Percentiles rank a stretch among this genome's conserved stretches.
Conservation (phyloP, 2,888 invertebrate species). For the Conus canariensis region DNA sequence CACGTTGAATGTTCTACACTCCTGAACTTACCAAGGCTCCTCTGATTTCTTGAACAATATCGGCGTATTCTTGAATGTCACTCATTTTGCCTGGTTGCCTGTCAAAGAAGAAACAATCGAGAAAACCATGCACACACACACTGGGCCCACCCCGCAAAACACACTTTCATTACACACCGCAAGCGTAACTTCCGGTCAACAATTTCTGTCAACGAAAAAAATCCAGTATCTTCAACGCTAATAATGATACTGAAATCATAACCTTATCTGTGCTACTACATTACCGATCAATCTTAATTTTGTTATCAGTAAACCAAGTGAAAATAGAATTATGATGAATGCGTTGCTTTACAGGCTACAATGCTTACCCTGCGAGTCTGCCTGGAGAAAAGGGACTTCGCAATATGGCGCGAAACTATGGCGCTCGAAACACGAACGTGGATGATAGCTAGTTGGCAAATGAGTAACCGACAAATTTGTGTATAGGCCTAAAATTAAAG, state of each 20-base stretch:
- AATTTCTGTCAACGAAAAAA: background rate
- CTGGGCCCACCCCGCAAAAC: background rate
- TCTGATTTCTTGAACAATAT: conserved; percentile 79
- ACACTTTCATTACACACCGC: background rate
- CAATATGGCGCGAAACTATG: conserved; percentile 38
- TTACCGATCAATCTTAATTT: too few relatives aligned
- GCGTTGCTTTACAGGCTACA: too few relatives aligned
- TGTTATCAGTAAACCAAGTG: too few relatives aligned
- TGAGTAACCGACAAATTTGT: too few relatives aligned
- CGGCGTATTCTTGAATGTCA: conserved; percentile 93
- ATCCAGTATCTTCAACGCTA: background rate
- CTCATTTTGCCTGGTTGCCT: conserved; percentile 60
- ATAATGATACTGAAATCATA: too few relatives aligned
- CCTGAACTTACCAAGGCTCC: conserved; percentile 82
- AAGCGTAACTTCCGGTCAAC: background rate
- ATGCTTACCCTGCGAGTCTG: too few relatives aligned
- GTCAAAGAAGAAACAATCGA: background rate
- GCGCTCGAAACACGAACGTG: background rate
- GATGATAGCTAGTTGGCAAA: background rate
- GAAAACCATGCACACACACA: background rate
- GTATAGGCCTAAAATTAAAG: too few relatives aligned
- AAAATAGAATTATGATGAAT: too few relatives aligned
- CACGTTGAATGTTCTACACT: too few relatives aligned
- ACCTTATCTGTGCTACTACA: too few relatives aligned
- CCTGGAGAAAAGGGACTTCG: background rate